Evolutionary conservation across 2,797 vertebrate species (phyloP).

Genomic region (Enteromius unitaeniatus): DNA sequence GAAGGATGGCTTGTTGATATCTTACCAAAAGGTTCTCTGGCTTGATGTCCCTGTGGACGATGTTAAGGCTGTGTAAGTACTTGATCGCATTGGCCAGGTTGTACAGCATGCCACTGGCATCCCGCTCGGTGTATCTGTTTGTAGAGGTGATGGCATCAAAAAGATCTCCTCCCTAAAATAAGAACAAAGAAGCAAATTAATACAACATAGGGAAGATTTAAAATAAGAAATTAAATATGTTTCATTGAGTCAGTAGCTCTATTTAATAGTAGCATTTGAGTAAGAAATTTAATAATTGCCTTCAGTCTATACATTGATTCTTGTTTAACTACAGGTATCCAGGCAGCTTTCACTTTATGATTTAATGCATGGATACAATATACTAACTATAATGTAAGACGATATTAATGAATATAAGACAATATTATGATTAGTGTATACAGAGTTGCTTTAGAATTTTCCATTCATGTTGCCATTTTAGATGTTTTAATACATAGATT

Average conservation of each 20-base stretch:
- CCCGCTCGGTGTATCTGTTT: conserved; percentile 94
- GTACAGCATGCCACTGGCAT: conserved; percentile 96
- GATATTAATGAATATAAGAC: too few relatives aligned
- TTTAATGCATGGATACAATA: background rate
- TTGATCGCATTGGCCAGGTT: conserved; percentile 97
- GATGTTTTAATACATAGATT: too few relatives aligned
- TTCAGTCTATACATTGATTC: background rate
- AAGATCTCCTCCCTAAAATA: conserved; percentile 91
- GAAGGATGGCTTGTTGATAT: background rate
- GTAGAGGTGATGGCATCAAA: conserved; percentile 97
- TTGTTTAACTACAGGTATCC: background rate
- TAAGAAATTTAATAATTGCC: background rate
- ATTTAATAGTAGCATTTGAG: background rate
- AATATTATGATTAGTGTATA: too few relatives aligned
- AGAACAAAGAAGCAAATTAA: conserved; percentile 10
- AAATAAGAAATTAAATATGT: background rate
- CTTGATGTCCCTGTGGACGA: conserved; percentile 98
- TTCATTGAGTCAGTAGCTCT: background rate
- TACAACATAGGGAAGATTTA: background rate
- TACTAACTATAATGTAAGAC: background rate
- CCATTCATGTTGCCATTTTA: too few relatives aligned
- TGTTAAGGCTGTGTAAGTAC: conserved; percentile 95
- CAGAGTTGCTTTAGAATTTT: too few relatives aligned
- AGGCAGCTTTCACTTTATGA: background rate
- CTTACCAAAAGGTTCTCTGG: conserved; percentile 97